These are phyloP conservation scores for Diphyllodes magnificus DNA, from an alignment of 2,113 vertebrate genomes.

Conservation along the genomic window DNA sequence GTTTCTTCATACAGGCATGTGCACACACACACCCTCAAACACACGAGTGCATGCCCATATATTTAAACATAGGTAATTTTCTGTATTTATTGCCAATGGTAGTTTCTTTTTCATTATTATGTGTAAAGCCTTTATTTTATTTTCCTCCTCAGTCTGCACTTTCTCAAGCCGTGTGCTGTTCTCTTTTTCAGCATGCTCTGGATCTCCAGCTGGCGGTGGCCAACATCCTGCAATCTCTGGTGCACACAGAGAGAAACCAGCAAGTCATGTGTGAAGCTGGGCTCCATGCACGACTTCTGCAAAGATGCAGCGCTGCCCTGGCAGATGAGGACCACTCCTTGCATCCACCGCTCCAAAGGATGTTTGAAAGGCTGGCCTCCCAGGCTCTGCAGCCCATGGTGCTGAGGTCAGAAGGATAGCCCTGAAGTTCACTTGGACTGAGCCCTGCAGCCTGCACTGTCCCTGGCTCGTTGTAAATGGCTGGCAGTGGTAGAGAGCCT, in stretches of 20 bases:
- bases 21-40: rapidly evolving
- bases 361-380: constrained; percentile 95
- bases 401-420: constrained; percentile 78
- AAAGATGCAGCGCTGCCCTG: constrained; percentile 89
- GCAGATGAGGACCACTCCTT: constrained; percentile 92
- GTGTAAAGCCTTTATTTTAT: not conserved
- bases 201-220: constrained; percentile 94
- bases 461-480: not conserved
- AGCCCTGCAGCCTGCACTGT: not conserved
- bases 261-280: constrained; percentile 93
- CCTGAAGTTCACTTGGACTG: not conserved
- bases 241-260: constrained; percentile 94
- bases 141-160: not conserved
- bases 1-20: rapidly evolving
- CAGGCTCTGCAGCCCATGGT: constrained; percentile 94
- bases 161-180: not conserved
- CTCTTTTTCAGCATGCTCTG: constrained; percentile 81
- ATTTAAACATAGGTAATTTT: not conserved
- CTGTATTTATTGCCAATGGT: not conserved
- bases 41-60: rapidly evolving
- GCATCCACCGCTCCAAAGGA: constrained; percentile 92
- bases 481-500: not conserved
- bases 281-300: constrained; percentile 88
- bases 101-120: not conserved
- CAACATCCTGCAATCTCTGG: constrained; percentile 90